Conservation (phyloP, 2,888 invertebrate genomes). For the Drosophila meridionalis region DNA sequence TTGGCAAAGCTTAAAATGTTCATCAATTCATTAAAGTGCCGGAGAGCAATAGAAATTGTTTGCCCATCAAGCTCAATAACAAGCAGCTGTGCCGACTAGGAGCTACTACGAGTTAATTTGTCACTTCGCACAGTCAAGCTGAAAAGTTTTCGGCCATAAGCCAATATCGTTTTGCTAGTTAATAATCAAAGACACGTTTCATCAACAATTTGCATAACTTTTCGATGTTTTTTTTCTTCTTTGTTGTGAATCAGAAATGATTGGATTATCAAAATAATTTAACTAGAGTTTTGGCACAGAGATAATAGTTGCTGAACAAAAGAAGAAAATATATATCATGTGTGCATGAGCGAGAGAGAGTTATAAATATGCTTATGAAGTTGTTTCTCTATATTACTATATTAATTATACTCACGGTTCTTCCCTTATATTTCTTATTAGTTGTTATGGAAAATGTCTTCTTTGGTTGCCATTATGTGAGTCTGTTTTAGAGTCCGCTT, state of each 20-base stretch:
- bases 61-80: conserved; percentile 55
- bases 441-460: no score
- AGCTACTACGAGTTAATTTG: conserved; percentile 54
- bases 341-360: neutral
- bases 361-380: neutral
- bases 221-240: neutral
- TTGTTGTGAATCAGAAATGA: no score
- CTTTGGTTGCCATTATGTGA: neutral
- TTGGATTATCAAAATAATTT: neutral
- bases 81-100: conserved; percentile 41
- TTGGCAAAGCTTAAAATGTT: conserved; percentile 49
- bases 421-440: neutral
- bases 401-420: no score
- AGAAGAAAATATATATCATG: neutral
- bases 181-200: conserved; percentile 21
- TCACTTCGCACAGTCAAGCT: conserved; percentile 35
- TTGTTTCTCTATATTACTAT: neutral
- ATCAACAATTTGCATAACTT: neutral
- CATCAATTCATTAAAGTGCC: conserved; percentile 67
- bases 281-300: neutral
- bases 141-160: conserved; percentile 31
- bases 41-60: conserved; percentile 58
- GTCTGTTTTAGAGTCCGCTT: neutral
- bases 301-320: neutral
- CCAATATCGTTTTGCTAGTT: conserved; percentile 18